Conservation (phyloP, 2,113 vertebrate genomes). For the Prochilodus magdalenae region DNA sequence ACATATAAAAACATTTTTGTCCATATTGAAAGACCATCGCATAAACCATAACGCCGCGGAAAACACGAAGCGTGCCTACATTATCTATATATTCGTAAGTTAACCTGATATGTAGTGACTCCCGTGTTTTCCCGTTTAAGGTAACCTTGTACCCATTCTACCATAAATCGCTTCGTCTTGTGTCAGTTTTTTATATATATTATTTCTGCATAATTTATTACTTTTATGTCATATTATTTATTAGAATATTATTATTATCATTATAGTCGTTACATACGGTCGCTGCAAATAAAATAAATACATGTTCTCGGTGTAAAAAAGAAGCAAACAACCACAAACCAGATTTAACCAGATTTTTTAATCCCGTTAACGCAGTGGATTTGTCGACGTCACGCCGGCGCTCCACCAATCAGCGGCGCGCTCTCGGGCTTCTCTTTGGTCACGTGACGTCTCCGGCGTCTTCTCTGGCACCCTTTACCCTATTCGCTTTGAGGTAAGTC, state of each 20-base stretch:
- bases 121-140: too few relatives aligned
- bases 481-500: neutral
- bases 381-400: slow-evolving; percentile 15
- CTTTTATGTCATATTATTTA: neutral
- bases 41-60: too few relatives aligned
- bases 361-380: slow-evolving; percentile 2
- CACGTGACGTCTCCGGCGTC: neutral
- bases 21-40: too few relatives aligned
- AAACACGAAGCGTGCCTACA: too few relatives aligned
- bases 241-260: too few relatives aligned
- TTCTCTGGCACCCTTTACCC: neutral
- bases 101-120: neutral
- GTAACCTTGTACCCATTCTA: too few relatives aligned
- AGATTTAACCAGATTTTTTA: slow-evolving; percentile 1
- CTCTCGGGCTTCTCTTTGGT: neutral
- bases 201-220: too few relatives aligned
- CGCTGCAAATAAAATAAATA: neutral
- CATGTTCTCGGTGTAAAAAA: neutral
- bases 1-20: neutral
- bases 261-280: neutral
- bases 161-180: too few relatives aligned
- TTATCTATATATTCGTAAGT: neutral
- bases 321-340: neutral
- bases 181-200: too few relatives aligned
- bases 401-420: neutral